These are phyloP conservation scores for Macroramphosus scolopax DNA, from an alignment of 2,797 vertebrate genomes.

Conservation along the genomic window DNA sequence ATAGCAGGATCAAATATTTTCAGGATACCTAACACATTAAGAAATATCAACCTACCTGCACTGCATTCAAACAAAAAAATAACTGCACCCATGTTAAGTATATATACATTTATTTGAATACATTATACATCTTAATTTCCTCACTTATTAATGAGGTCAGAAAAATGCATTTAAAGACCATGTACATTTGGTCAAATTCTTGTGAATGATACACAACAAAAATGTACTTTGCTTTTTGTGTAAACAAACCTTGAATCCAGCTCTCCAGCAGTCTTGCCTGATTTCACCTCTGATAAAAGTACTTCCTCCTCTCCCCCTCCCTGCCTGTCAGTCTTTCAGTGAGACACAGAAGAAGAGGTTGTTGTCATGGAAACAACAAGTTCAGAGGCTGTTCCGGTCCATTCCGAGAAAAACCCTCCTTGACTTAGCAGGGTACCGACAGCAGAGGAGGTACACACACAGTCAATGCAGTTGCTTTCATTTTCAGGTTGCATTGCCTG, in stretches of 20 bases:
- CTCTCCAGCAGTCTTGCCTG: conserved; percentile 12
- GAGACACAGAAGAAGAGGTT: conserved; percentile 98
- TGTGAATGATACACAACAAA: too few relatives aligned
- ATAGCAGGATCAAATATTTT: too few relatives aligned
- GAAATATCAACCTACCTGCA: too few relatives aligned
- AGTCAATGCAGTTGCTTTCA: not conserved
- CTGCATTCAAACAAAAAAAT: too few relatives aligned
- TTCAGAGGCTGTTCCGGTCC: conserved; percentile 97
- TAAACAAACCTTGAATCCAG: conserved; percentile 3
- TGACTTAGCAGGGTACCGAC: conserved; percentile 92
- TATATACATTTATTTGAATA: too few relatives aligned
- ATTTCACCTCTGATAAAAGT: conserved; percentile 11
- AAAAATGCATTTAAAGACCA: too few relatives aligned
- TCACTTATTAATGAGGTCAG: too few relatives aligned
- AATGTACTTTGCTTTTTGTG: not conserved
- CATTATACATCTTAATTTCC: too few relatives aligned
- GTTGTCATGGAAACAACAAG: conserved; percentile 99
- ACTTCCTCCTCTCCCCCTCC: conserved; percentile 1
- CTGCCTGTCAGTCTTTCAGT: conserved; percentile 88
- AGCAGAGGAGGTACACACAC: conserved; percentile 86
- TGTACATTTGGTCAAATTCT: too few relatives aligned
- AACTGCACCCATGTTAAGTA: too few relatives aligned
- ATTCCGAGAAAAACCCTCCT: conserved; percentile 96
- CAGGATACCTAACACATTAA: too few relatives aligned
- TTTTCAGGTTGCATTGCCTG: not conserved